Evolutionary conservation across 2,888 invertebrate species (phyloP), one percentile per base, ranked within the genome.

Genomic region (Parapristionchus giblindavisi): DNA sequence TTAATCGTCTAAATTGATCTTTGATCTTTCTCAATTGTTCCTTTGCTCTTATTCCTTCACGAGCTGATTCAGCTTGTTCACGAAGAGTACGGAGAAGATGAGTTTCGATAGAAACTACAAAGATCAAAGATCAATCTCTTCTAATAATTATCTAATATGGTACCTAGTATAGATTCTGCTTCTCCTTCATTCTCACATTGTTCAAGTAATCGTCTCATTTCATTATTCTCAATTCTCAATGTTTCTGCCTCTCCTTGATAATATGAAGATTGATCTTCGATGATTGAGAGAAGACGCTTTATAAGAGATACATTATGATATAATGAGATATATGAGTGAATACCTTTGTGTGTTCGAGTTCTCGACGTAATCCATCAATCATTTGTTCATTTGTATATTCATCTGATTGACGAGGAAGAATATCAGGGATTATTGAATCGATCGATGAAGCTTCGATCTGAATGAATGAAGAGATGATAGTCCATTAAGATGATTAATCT

Each of bases 31-130:
- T 43, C 32, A 79, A 43, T 43, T 81, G 75, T 38, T 65, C 43
- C 27, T 77, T 76, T 11, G 76, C 74, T 29, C 73, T 58, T 32
- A 70, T 72, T 36, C 78, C 78, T 72, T 85, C 85, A 66, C 79
- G 66, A 3, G 79, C 79, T 3, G 80, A 77, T 61, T 85, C 83
- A n/a, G 82, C 72, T 76, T 83, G 77, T 60, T 86, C 86, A 24
- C 83, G 75, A 27, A 86, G 78, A 21, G 85, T 82, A 60, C 81
- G 82, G 51, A 86, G 77, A 40, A 86, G 82, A 36, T 85, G 79
- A 4, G 81, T 78, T 68, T 86, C 83, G 32, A 86, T 82, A 36
- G 84, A 58, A 17, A 72, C 72, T 72, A 60, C 11, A 54, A 40
- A 24, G 56, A 24, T 27, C 56, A 54, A 17, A 4, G 32, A 34